A percentile compares a stretch with the other conserved stretches of the same genome.
These are phyloP conservation scores for Biston stratarius DNA, from an alignment of 2,888 invertebrate species.

Conservation along the genomic window DNA sequence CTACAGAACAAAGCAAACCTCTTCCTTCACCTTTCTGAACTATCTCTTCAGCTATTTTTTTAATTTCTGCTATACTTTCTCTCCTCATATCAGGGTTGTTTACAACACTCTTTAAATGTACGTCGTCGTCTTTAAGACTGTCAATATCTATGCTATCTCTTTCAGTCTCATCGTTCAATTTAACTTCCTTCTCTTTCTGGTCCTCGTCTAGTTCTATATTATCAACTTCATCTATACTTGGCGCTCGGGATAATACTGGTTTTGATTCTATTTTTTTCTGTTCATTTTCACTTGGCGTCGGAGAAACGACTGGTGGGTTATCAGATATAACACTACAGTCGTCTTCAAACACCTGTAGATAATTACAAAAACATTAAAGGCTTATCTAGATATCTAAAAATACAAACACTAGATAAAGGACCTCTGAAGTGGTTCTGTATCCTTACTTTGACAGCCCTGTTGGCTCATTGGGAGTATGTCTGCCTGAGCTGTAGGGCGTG, in stretches of 20 bases:
- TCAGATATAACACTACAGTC: conserved; percentile 86
- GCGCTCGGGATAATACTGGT: conserved; percentile 76
- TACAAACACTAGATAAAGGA: background rate
- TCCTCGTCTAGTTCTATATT: conserved; percentile 78
- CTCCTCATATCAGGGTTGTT: conserved; percentile 80
- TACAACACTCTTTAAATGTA: conserved; percentile 76
- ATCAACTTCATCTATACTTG: conserved; percentile 81
- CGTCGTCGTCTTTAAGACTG: conserved; percentile 80
- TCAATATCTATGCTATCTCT: conserved; percentile 83
- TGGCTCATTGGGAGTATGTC: no score
- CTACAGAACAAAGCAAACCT: conserved; percentile 77
- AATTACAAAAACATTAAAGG: background rate
- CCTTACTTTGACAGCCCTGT: no score
- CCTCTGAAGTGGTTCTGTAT: background rate
- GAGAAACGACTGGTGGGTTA: conserved; percentile 82
- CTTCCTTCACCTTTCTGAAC: conserved; percentile 83
- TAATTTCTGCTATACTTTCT: conserved; percentile 82
- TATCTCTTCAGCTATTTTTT: conserved; percentile 79
- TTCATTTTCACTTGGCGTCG: conserved; percentile 80
- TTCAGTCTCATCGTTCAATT: conserved; percentile 85
- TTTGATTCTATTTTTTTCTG: conserved; percentile 70
- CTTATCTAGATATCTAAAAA: background rate
- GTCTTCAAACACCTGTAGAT: conserved; percentile 84
- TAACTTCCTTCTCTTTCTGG: conserved; percentile 68
- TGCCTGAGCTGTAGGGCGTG: no score